Base-by-base conservation (phyloP, 53 echinoderm and acorn worm species). In the Antedon mediterranea region DNA sequence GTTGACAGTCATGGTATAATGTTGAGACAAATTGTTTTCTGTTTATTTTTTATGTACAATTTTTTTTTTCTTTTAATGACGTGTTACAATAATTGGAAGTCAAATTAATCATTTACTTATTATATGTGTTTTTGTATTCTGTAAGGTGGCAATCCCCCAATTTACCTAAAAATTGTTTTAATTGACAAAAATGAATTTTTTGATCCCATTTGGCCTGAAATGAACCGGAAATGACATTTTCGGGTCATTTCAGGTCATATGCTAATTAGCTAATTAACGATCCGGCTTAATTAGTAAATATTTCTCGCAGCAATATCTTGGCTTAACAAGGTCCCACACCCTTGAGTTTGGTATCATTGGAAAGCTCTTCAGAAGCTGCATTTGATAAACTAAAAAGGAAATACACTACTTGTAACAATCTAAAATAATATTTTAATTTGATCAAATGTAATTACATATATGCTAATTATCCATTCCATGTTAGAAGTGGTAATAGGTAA, bases 181-280 rank as follows among this genome's bases (percentile, higher is more conserved):
- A n/a, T n/a, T n/a, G n/a, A n/a, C n/a, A n/a, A n/a, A n/a, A n/a
- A n/a, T n/a, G n/a, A n/a, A n/a, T n/a, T n/a, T n/a, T n/a, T n/a
- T n/a, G n/a, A n/a, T n/a, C n/a, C n/a, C n/a, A n/a, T n/a, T n/a
- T n/a, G n/a, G n/a, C n/a, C n/a, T n/a, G n/a, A n/a, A n/a, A n/a
- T n/a, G n/a, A n/a, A 37, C 11, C 11, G 37, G 37, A 37, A 6
- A 57, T 18, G 9, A 57, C 23, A 18, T 57, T 57, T 26, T 26
- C 23, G 74, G 28, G 14, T 9, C 14, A 74, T 27, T 74, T 74
- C 15, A 2, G 14, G 74, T 2, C n/a, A 74, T 74, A 74, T 74
- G 74, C 20, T 32, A 74, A 72, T 72, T 72, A 72, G 73, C 73
- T 72, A 72, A 72, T 72, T 72, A 72, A 18, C 30, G 15, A 5